phyloP scores from a whole-genome alignment of 1,140 invertebrate genomes.

The Conus ventricosus region DNA sequence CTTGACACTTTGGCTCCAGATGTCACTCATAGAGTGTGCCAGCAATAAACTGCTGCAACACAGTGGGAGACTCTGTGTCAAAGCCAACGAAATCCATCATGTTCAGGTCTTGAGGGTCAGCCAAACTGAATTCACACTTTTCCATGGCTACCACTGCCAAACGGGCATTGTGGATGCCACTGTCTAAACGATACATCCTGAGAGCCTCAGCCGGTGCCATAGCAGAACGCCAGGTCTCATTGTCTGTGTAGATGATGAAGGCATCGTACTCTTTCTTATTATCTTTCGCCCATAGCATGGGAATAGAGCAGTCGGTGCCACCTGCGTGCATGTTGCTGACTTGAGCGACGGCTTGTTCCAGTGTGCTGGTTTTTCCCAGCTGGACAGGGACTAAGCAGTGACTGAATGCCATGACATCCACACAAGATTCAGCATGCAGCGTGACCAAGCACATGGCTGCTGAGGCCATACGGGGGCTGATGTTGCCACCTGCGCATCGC shows the following conservation, averaged over 20 bases:
- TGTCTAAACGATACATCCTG: constrained; percentile 53
- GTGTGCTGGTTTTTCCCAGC: constrained; percentile 46
- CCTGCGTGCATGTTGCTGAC: constrained; percentile 66
- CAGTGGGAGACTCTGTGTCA: constrained; percentile 78
- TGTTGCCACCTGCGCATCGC: not conserved
- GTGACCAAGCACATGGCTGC: constrained; percentile 32
- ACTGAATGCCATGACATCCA: constrained; percentile 63
- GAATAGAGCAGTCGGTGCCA: constrained; percentile 76
- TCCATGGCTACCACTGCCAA: constrained; percentile 78
- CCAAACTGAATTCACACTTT: constrained; percentile 74
- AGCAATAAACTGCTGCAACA: constrained; percentile 73
- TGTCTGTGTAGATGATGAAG: constrained; percentile 70
- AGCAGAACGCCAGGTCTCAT: constrained; percentile 58
- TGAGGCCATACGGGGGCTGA: constrained; percentile 9
- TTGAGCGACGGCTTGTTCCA: constrained; percentile 60
- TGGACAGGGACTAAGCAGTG: constrained; percentile 45
- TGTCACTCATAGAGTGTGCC: constrained; percentile 38
- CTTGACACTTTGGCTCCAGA: too few species aligned
- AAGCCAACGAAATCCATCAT: constrained; percentile 82
- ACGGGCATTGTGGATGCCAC: constrained; percentile 55
- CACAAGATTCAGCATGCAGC: constrained; percentile 55
- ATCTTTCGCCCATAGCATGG: constrained; percentile 79
- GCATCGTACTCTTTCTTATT: constrained; percentile 74
- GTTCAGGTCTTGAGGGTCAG: constrained; percentile 76
- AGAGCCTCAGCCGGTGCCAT: constrained; percentile 61